phyloP scores from a whole-genome alignment of 1,140 invertebrate genomes.

The Diuraphis noxia region DNA sequence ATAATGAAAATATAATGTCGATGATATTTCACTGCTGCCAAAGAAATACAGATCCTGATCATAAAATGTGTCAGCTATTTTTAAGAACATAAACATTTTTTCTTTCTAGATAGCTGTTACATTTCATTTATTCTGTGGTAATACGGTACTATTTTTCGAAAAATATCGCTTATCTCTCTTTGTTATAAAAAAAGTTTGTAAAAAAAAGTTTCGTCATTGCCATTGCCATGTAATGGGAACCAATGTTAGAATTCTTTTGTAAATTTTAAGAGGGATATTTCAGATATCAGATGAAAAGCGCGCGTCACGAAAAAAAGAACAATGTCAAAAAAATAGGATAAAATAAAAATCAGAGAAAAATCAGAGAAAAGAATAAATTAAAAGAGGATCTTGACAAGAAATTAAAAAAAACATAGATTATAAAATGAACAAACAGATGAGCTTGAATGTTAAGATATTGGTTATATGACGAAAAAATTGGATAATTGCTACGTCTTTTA shows the following conservation, averaged over 20 bases:
- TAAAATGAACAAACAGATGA: no score
- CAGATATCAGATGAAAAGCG: background rate
- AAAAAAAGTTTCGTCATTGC: background rate
- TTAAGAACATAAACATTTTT: background rate
- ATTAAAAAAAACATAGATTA: background rate
- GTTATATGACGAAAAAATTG: no score
- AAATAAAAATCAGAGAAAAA: background rate
- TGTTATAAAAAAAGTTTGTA: background rate
- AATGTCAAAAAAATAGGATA: background rate
- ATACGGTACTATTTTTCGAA: no score
- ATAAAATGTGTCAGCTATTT: background rate
- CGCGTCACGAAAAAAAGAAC: background rate
- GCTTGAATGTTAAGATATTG: no score
- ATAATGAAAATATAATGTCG: no score
- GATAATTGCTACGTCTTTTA: no score
- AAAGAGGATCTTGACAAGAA: background rate
- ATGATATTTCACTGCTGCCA: no score
- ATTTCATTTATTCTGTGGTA: no score
- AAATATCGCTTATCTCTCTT: background rate
- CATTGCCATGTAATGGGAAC: background rate
- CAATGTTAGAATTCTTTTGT: background rate
- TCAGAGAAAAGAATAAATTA: background rate
- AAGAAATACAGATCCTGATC: no score
- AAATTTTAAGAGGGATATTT: background rate
- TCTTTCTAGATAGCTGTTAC: background rate